Conservation (phyloP, 2,888 invertebrate species). For the Drosophila nr. perissopoda region DNA sequence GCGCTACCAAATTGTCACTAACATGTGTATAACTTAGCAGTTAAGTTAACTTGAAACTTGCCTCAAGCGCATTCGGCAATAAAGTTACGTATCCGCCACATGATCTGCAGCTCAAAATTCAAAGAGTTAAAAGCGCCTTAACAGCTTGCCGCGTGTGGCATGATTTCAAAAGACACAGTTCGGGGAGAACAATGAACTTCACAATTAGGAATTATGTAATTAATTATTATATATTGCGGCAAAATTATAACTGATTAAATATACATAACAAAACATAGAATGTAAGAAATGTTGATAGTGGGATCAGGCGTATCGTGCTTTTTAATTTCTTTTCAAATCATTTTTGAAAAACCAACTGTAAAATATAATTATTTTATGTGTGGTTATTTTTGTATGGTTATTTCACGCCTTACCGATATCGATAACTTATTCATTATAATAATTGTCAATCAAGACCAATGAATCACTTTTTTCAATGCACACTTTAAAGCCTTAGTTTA, state of each 20-base stretch:
- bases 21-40: conserved; percentile 64
- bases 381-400: neutral
- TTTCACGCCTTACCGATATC: no score
- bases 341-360: no score
- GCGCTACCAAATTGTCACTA: conserved; percentile 64
- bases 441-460: neutral
- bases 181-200: neutral
- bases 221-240: no score
- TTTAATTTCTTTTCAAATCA: neutral
- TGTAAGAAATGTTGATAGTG: neutral
- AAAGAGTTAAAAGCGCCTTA: neutral
- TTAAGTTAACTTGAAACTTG: conserved; percentile 50
- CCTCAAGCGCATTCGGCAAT: neutral
- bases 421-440: neutral
- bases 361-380: neutral
- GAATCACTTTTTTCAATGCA: neutral
- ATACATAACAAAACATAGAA: no score
- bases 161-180: neutral
- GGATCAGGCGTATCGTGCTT: neutral
- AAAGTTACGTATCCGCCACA: conserved; percentile 33
- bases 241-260: no score
- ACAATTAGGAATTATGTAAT: neutral
- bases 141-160: neutral
- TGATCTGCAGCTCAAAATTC: neutral
- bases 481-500: neutral